These are phyloP conservation scores for Anthopleura xanthogrammica DNA, from an alignment of 92 coral and sea anemone genomes.

Conservation along the genomic window DNA sequence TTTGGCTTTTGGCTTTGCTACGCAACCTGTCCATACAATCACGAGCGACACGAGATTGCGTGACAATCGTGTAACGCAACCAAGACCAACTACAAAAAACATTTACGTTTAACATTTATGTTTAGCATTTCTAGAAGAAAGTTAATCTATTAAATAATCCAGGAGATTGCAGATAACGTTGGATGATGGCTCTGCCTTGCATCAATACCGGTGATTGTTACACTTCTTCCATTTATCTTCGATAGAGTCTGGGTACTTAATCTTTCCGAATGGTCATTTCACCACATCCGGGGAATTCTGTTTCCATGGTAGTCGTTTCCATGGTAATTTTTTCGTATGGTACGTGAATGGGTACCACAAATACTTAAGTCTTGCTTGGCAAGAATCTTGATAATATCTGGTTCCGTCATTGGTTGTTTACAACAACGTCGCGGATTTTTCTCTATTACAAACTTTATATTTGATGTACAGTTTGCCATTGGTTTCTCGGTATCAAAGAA, in stretches of 20 bases:
- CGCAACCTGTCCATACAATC: neutral
- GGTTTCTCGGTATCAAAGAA: slow-evolving; percentile 26
- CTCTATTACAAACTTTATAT: slow-evolving; percentile 12
- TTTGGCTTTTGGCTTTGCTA: neutral
- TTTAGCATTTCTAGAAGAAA: neutral
- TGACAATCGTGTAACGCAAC: neutral
- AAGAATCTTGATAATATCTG: slow-evolving; percentile 32
- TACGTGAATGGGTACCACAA: slow-evolving; percentile 15
- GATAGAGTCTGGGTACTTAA: slow-evolving; percentile 23
- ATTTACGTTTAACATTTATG: neutral
- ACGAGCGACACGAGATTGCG: neutral
- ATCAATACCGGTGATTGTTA: neutral
- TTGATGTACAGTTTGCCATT: slow-evolving; percentile 15
- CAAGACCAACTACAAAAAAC: neutral
- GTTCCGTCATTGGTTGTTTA: slow-evolving; percentile 21
- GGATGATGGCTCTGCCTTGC: neutral
- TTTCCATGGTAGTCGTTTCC: slow-evolving; percentile 29
- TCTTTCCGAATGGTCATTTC: neutral
- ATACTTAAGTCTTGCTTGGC: slow-evolving; percentile 40
- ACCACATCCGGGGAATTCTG: slow-evolving; percentile 18
- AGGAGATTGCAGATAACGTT: neutral
- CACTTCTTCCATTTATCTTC: slow-evolving; percentile 17
- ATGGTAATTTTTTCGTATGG: neutral
- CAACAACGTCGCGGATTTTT: slow-evolving; percentile 28
- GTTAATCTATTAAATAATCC: neutral